These are phyloP conservation scores for Episyrphus balteatus DNA, from an alignment of 1,140 invertebrate species.

Conservation along the genomic window DNA sequence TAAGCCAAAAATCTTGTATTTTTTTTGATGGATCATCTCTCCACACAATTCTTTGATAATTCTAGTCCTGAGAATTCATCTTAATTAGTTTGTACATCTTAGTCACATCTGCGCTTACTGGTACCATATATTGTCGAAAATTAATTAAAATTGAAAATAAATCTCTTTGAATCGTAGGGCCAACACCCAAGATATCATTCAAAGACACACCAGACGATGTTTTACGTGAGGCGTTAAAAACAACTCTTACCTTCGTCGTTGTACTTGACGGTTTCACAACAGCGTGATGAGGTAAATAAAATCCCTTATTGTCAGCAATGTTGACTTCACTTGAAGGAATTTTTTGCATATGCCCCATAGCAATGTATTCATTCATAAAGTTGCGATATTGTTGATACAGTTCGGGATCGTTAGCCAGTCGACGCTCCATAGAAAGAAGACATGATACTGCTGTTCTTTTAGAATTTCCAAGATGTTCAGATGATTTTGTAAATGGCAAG, in stretches of 20 bases:
- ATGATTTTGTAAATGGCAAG: background rate
- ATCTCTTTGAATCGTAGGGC: constrained; percentile 20
- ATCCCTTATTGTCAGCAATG: background rate
- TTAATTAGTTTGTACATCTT: constrained; percentile 5
- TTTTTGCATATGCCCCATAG: constrained; percentile 5
- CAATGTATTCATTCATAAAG: constrained; percentile 8
- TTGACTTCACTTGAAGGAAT: background rate
- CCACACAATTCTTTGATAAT: constrained; percentile 6
- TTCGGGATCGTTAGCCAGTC: background rate
- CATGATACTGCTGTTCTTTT: background rate
- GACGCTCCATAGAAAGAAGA: background rate
- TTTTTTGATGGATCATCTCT: constrained; percentile 1
- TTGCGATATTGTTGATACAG: background rate
- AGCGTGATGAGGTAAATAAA: background rate
- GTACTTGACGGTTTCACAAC: background rate
- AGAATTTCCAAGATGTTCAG: background rate
- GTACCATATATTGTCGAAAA: constrained; percentile 4
- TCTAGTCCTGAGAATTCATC: background rate
- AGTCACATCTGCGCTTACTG: constrained; percentile 1
- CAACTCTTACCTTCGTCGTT: background rate
- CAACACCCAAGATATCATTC: constrained; percentile 27
- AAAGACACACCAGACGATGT: constrained; percentile 12
- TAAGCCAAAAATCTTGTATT: too few relatives aligned
- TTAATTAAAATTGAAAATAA: constrained; percentile 4
- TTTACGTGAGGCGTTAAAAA: too few relatives aligned